phyloP scores from a whole-genome alignment of 2,797 vertebrate species.

The Sebastes diploproa region DNA sequence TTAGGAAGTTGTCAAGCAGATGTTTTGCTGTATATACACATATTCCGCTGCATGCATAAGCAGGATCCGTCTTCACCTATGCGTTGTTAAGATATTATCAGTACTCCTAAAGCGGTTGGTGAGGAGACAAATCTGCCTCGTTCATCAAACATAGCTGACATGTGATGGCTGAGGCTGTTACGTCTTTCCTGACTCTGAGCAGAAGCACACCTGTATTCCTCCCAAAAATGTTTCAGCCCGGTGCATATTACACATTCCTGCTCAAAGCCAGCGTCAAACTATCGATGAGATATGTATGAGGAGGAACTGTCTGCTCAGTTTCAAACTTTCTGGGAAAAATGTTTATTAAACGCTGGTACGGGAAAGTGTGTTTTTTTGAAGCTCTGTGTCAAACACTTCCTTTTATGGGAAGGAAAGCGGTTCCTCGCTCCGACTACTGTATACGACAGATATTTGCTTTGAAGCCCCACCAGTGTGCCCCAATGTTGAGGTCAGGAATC shows the following conservation, averaged over 20 bases:
- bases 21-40: neutral
- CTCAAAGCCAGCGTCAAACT: neutral
- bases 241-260: constrained; percentile 51
- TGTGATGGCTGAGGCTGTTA: constrained; percentile 15
- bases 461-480: neutral
- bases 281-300: constrained; percentile 5
- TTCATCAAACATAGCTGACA: constrained; percentile 51
- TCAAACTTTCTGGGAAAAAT: constrained; percentile 11
- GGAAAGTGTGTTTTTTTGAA: neutral
- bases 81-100: constrained; percentile 42
- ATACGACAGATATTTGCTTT: constrained; percentile 39
- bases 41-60: constrained; percentile 8
- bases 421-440: neutral
- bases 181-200: constrained; percentile 28
- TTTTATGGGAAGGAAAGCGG: constrained; percentile 54
- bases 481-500: constrained; percentile 43
- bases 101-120: neutral
- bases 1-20: constrained; percentile 47
- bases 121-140: constrained; percentile 26
- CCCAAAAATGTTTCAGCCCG: constrained; percentile 16
- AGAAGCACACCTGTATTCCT: constrained; percentile 65
- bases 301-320: constrained; percentile 7
- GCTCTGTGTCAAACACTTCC: constrained; percentile 29
- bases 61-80: constrained; percentile 39
- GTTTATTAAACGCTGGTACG: neutral